Conservation (phyloP, 2,797 vertebrate species). For the Premnoplex brunnescens region DNA sequence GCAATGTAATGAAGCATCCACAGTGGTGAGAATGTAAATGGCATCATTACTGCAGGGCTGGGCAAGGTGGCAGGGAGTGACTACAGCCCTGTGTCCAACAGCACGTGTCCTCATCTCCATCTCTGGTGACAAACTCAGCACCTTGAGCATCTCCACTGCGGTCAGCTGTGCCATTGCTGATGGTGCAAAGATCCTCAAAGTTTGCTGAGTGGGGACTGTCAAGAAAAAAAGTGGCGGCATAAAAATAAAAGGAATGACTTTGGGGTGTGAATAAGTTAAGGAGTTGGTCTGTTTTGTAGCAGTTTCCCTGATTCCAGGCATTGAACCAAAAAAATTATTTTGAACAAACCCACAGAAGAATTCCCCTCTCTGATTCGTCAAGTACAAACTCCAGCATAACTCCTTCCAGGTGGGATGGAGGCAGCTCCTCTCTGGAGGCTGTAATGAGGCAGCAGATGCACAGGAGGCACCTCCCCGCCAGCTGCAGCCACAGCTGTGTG, state of each 20-base stretch:
- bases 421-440: background rate
- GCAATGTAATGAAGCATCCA: background rate
- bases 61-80: background rate
- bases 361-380: background rate
- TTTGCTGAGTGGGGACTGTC: too few relatives aligned
- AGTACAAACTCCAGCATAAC: background rate
- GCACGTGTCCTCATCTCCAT: fast-evolving
- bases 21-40: background rate
- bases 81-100: fast-evolving
- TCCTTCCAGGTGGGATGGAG: background rate
- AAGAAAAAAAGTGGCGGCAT: background rate
- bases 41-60: background rate
- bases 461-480: background rate
- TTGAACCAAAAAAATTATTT: background rate
- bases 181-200: background rate
- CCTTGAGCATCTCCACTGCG: background rate
- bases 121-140: background rate
- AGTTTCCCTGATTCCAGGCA: background rate
- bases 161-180: background rate
- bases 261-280: background rate
- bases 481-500: background rate
- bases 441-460: background rate
- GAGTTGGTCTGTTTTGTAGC: background rate
- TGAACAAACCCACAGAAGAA: background rate
- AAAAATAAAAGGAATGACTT: background rate